These are phyloP conservation scores for Synanthedon andrenaeformis DNA, from an alignment of 2,888 invertebrate genomes.

Conservation along the genomic window DNA sequence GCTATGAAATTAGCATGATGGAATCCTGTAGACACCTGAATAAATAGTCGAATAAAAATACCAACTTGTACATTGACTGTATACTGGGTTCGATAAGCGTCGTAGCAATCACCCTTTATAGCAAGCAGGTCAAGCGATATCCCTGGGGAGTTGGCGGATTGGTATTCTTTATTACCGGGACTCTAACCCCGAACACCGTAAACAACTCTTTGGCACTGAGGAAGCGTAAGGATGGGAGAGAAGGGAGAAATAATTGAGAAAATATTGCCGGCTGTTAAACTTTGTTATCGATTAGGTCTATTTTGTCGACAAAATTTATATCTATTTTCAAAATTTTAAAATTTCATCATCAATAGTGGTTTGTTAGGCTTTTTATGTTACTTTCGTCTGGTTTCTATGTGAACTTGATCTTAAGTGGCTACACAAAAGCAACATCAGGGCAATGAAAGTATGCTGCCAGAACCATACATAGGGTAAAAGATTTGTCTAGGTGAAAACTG, in stretches of 20 bases:
- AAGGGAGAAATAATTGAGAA: slow-evolving; percentile 31
- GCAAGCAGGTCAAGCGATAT: slow-evolving; percentile 30
- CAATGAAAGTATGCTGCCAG: no score
- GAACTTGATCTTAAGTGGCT: no score
- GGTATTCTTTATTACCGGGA: slow-evolving; percentile 47
- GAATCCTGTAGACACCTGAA: no score
- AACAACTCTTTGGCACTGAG: slow-evolving; percentile 37
- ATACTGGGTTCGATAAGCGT: not conserved
- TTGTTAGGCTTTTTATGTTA: not conserved
- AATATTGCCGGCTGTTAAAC: slow-evolving; percentile 31
- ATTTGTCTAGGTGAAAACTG: no score
- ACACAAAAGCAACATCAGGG: no score
- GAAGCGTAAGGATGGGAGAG: not conserved
- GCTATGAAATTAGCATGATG: no score
- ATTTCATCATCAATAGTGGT: not conserved
- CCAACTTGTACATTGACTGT: no score
- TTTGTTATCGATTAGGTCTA: not conserved
- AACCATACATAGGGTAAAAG: no score
- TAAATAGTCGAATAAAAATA: no score
- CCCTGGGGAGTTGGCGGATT: slow-evolving; percentile 33
- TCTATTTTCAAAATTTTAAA: no score
- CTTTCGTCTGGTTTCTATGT: no score
- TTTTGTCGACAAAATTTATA: no score
- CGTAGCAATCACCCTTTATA: slow-evolving; percentile 35
- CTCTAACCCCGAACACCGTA: slow-evolving; percentile 18